Conservation (phyloP, 1,140 invertebrate genomes). For the Drosophila aff. region DNA sequence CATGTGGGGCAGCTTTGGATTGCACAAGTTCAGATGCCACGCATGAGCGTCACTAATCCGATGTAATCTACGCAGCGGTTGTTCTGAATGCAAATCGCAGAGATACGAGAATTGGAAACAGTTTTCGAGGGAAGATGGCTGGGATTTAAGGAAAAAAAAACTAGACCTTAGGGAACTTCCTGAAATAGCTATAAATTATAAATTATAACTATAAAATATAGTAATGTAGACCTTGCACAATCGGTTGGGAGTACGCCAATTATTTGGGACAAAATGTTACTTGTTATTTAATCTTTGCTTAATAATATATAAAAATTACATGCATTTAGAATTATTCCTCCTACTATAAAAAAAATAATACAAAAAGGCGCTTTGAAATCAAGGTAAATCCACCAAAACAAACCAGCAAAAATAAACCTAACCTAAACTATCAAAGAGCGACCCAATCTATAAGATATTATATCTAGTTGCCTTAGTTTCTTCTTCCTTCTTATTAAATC, state of each 20-base stretch:
- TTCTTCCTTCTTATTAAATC: too few species aligned
- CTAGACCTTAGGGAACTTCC: not conserved
- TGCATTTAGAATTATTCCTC: not conserved
- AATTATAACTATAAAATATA: too few species aligned
- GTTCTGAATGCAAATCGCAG: conserved; percentile 27
- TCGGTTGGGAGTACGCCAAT: too few species aligned
- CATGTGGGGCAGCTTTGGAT: conserved; percentile 40
- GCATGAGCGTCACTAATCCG: conserved; percentile 73
- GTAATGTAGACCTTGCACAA: too few species aligned
- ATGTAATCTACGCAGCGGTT: conserved; percentile 34
- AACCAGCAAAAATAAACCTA: too few species aligned
- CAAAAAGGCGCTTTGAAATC: not conserved
- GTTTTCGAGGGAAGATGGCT: not conserved
- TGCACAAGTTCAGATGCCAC: conserved; percentile 60
- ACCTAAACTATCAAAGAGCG: too few species aligned
- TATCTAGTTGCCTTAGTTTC: too few species aligned
- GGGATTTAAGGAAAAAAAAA: not conserved
- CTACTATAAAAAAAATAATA: not conserved
- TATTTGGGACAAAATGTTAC: not conserved
- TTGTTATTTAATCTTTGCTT: not conserved
- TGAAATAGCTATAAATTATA: not conserved
- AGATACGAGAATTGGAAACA: not conserved
- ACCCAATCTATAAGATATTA: too few species aligned
- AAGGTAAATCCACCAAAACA: not conserved
- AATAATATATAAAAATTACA: not conserved